Conservation (phyloP, 2,888 invertebrate species). For the Cloeon dipterum region DNA sequence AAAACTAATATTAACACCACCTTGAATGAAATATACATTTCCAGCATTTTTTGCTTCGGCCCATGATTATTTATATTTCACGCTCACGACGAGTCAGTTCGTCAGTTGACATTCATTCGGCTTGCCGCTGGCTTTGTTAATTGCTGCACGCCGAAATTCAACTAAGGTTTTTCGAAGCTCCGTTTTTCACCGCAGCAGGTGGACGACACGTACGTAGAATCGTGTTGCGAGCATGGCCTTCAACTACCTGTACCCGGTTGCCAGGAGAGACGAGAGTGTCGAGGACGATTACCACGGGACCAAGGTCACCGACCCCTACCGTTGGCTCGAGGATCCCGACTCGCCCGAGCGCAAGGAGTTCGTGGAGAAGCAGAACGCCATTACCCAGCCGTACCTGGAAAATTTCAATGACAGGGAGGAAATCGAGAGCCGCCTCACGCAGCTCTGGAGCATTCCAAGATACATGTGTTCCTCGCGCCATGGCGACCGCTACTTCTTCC, state of each 20-base stretch:
- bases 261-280: background rate
- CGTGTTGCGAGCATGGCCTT: slow-evolving; percentile 1
- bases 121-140: no score
- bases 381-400: slow-evolving; percentile 68
- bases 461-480: slow-evolving; percentile 66
- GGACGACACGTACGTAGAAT: no score
- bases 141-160: no score
- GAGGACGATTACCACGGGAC: background rate
- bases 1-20: no score
- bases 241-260: slow-evolving; percentile 24
- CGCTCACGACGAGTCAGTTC: no score
- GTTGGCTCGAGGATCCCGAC: slow-evolving; percentile 94
- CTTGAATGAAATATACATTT: no score
- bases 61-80: no score
- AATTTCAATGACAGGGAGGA: slow-evolving; percentile 44
- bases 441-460: slow-evolving; percentile 93
- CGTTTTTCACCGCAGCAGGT: no score
- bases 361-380: slow-evolving; percentile 72
- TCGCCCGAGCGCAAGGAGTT: slow-evolving; percentile 72
- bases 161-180: background rate
- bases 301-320: slow-evolving; percentile 64
- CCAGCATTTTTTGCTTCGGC: no score
- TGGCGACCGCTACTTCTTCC: slow-evolving; percentile 68
- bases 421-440: slow-evolving; percentile 57
- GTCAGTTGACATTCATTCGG: no score